Percentiles rank a stretch among this genome's conserved stretches.
Evolutionary conservation across 1,140 invertebrate genomes (phyloP).

Genomic region (Periplaneta americana): DNA sequence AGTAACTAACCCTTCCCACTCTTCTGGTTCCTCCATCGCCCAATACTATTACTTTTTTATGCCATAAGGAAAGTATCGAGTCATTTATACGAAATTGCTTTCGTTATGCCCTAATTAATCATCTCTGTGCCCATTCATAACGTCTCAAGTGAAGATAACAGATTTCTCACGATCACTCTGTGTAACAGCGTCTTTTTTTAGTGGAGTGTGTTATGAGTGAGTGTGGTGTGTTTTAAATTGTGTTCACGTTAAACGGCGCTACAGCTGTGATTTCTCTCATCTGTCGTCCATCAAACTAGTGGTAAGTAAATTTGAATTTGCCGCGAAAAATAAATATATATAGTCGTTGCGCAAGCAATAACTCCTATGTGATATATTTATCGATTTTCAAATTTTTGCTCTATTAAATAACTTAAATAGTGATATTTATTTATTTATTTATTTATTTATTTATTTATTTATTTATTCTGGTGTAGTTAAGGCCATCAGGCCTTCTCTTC

Average conservation of each 20-base stretch:
- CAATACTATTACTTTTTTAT: not conserved
- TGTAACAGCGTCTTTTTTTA: not conserved
- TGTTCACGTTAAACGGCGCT: not conserved
- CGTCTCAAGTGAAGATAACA: not conserved
- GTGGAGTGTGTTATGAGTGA: not conserved
- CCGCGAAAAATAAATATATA: too few relatives aligned
- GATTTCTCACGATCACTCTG: not conserved
- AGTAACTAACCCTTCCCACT: not conserved
- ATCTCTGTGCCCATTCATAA: not conserved
- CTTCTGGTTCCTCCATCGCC: not conserved
- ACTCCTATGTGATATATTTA: too few relatives aligned
- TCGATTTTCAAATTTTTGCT: too few relatives aligned
- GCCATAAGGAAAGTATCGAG: not conserved
- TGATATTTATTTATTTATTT: too few relatives aligned
- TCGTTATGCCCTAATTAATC: not conserved
- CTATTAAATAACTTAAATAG: too few relatives aligned
- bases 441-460: too few relatives aligned
- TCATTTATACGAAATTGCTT: not conserved
- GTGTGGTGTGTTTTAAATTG: not conserved
- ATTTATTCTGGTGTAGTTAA: too few relatives aligned
- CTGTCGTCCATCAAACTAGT: not conserved
- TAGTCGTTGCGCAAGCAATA: too few relatives aligned
- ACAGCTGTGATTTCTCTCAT: not conserved
- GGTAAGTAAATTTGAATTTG: too few relatives aligned
- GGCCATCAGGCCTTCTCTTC: too few relatives aligned